phyloP scores from a whole-genome alignment of 2,888 invertebrate genomes.

The Megamerina dolium region DNA sequence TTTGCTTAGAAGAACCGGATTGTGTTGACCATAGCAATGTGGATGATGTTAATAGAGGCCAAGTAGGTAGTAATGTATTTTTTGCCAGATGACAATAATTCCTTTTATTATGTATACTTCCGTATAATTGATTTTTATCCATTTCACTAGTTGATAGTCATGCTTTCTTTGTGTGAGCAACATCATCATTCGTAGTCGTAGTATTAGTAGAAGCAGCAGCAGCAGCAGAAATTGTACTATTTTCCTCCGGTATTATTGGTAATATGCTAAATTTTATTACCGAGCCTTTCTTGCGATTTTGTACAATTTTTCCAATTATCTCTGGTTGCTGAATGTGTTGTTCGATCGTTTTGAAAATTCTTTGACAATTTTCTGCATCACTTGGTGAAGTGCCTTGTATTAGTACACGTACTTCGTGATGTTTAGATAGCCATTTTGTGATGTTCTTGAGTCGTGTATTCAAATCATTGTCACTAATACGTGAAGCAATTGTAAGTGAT shows the following conservation, averaged over 20 bases:
- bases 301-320: slow-evolving; percentile 54
- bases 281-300: slow-evolving; percentile 58
- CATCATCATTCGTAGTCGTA: no score
- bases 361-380: slow-evolving; percentile 47
- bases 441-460: slow-evolving; percentile 60
- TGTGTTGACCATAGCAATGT: no score
- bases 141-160: no score
- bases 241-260: no score
- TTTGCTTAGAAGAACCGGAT: no score
- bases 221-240: no score
- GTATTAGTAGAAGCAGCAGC: no score
- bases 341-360: slow-evolving; percentile 55
- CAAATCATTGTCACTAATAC: slow-evolving; percentile 63
- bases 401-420: slow-evolving; percentile 55
- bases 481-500: slow-evolving; percentile 56
- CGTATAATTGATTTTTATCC: slow-evolving; percentile 6
- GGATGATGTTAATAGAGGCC: no score
- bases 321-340: slow-evolving; percentile 49
- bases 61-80: neutral
- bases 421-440: slow-evolving; percentile 60
- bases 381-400: slow-evolving; percentile 33
- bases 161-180: slow-evolving; percentile 15
- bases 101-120: slow-evolving; percentile 2
- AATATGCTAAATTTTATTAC: slow-evolving; percentile 59
- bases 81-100: neutral